Conservation (phyloP, 2,113 vertebrate species). For the Notarius quadriscutis region DNA sequence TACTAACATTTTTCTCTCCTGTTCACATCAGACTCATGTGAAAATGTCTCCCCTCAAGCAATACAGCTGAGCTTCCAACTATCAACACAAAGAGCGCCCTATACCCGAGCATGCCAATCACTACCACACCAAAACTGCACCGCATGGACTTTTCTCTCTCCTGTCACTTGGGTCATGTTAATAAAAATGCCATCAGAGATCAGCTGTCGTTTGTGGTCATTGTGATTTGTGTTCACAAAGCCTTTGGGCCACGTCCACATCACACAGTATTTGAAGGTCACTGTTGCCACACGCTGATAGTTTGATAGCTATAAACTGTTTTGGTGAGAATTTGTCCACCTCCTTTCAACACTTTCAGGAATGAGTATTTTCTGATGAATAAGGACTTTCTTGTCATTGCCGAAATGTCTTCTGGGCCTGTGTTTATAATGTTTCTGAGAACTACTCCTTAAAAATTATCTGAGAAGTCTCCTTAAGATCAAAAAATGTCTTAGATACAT, state of each 20-base stretch:
- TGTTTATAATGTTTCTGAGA: background rate
- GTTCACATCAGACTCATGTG: background rate
- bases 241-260: background rate
- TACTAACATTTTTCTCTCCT: background rate
- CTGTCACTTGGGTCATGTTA: background rate
- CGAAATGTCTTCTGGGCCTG: background rate
- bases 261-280: conserved; percentile 9
- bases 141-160: background rate
- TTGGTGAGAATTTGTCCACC: background rate
- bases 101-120: background rate
- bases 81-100: background rate
- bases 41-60: background rate
- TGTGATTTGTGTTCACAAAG: conserved; percentile 2
- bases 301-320: background rate
- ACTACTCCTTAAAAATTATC: background rate
- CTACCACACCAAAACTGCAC: background rate
- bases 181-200: background rate
- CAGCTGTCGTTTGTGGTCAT: conserved; percentile 2
- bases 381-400: background rate
- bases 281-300: background rate
- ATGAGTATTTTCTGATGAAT: background rate
- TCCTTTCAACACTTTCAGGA: background rate
- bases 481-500: background rate
- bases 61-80: conserved; percentile 5
- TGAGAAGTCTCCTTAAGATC: background rate